Evolutionary conservation across 2,797 vertebrate species (phyloP).

Genomic region (Eulemur mongoz): DNA sequence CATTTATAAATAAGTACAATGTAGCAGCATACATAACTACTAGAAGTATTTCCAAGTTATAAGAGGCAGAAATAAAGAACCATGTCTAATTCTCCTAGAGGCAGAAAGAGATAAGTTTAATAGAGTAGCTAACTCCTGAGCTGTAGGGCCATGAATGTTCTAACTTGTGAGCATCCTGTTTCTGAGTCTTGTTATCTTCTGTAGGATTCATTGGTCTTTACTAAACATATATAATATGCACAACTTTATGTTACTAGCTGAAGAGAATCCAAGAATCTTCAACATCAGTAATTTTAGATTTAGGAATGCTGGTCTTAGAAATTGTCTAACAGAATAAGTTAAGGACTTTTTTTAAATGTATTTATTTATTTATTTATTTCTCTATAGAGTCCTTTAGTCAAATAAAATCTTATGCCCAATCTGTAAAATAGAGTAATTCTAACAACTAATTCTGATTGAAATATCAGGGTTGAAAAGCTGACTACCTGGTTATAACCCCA

Average conservation of each 20-base stretch:
- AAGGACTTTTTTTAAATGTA: neutral
- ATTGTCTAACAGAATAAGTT: neutral
- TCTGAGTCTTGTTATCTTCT: neutral
- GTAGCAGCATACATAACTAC: neutral
- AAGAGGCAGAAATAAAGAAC: neutral
- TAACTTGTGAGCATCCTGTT: neutral
- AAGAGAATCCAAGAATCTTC: neutral
- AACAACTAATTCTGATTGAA: neutral
- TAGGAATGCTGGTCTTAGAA: neutral
- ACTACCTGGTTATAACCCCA: neutral
- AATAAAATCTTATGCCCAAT: neutral
- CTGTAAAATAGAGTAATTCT: neutral
- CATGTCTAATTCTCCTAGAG: neutral
- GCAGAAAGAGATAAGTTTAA: fast-evolving
- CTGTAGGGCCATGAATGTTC: neutral
- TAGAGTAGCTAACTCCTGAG: neutral
- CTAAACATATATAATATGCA: neutral
- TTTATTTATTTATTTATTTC: neutral
- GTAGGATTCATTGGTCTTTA: neutral
- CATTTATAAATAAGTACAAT: neutral
- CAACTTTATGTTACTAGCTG: neutral
- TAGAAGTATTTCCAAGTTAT: neutral
- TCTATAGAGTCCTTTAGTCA: neutral
- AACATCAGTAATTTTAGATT: neutral
- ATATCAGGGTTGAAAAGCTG: neutral